These are phyloP conservation scores for Tenebrosternarchus preto DNA, from an alignment of 2,113 vertebrate species.

Conservation along the genomic window DNA sequence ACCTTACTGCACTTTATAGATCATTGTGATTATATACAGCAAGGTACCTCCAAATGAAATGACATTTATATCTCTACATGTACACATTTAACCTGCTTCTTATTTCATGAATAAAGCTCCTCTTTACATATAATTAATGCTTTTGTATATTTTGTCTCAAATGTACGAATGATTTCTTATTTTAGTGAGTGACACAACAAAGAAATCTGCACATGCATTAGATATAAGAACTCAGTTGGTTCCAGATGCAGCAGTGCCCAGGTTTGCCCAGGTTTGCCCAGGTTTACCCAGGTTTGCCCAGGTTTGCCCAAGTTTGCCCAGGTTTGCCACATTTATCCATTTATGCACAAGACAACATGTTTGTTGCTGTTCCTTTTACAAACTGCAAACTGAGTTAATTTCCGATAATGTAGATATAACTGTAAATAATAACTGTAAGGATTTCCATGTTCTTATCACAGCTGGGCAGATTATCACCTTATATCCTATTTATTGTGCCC, in stretches of 20 bases:
- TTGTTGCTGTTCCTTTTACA: not conserved
- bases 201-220: not conserved
- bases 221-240: not conserved
- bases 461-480: constrained; percentile 61
- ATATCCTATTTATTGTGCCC: constrained; percentile 64
- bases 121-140: constrained; percentile 43
- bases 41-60: constrained; percentile 28
- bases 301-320: not conserved
- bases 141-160: constrained; percentile 50
- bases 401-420: not conserved
- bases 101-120: constrained; percentile 50
- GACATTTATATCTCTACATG: constrained; percentile 32
- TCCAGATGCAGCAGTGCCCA: not conserved
- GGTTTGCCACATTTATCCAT: not conserved
- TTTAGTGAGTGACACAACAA: not conserved
- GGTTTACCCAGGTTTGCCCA: too few relatives aligned
- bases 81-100: constrained; percentile 23
- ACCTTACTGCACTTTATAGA: constrained; percentile 29
- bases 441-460: constrained; percentile 62
- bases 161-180: constrained; percentile 17
- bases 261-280: too few relatives aligned
- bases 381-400: not conserved
- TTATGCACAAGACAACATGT: not conserved
- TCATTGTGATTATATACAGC: constrained; percentile 32
- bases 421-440: constrained; percentile 17